These are phyloP conservation scores for Lasioglossum villosulum DNA, from an alignment of 2,888 invertebrate species.

Conservation along the genomic window DNA sequence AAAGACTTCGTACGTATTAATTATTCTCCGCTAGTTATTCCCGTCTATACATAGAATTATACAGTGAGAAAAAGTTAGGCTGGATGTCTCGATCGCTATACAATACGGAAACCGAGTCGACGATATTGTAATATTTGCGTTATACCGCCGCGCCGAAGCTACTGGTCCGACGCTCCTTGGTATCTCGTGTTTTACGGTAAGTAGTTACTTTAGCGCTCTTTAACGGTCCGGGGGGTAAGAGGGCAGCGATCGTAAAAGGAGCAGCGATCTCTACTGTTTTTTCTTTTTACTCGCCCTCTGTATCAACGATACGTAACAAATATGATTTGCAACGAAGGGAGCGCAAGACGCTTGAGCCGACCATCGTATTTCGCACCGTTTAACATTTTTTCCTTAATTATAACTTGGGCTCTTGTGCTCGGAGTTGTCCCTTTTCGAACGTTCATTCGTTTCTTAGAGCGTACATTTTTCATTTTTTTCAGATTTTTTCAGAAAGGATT, in stretches of 20 bases:
- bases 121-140: neutral
- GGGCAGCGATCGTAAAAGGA: conserved; percentile 59
- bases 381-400: neutral
- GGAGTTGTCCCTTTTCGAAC: neutral
- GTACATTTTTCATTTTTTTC: too few species aligned
- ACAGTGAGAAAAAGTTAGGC: conserved; percentile 65
- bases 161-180: conserved; percentile 67
- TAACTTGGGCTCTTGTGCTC: neutral
- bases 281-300: conserved; percentile 6
- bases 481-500: too few species aligned
- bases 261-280: conserved; percentile 59
- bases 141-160: conserved; percentile 16
- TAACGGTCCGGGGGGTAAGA: conserved; percentile 48
- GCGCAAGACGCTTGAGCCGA: neutral
- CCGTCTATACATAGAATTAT: conserved; percentile 50
- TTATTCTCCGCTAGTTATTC: conserved; percentile 34
- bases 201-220: conserved; percentile 34
- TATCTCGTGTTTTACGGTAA: conserved; percentile 56
- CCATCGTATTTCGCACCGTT: neutral
- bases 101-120: conserved; percentile 29
- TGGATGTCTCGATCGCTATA: conserved; percentile 26
- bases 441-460: neutral
- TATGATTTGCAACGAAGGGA: conserved; percentile 25
- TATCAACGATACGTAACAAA: conserved; percentile 64
- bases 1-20: conserved; percentile 36